Conservation (phyloP, 1,140 invertebrate species). For the Mycetomoellerius zeteki region DNA sequence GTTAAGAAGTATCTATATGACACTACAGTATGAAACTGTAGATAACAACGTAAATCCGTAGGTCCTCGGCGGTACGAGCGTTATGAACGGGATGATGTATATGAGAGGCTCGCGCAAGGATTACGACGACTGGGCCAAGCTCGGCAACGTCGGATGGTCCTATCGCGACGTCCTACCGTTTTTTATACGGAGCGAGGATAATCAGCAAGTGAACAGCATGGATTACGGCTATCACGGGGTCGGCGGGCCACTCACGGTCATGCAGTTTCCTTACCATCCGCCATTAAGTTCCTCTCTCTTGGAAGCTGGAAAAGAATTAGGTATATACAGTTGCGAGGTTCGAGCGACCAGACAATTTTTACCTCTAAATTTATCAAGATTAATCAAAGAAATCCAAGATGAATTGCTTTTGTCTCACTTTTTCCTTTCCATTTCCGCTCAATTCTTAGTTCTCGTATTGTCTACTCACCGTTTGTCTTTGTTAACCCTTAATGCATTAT, state of each 20-base stretch:
- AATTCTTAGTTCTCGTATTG: no score
- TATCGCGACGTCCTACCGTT: slow-evolving; percentile 96
- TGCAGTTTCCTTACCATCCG: slow-evolving; percentile 95
- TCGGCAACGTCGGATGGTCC: slow-evolving; percentile 96
- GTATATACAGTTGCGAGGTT: slow-evolving; percentile 78
- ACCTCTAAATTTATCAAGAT: not conserved
- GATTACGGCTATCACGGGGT: slow-evolving; percentile 92
- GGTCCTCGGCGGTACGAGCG: slow-evolving; percentile 96
- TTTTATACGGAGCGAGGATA: slow-evolving; percentile 95
- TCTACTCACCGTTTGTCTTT: no score
- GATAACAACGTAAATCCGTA: slow-evolving; percentile 76
- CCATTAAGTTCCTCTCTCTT: slow-evolving; percentile 94
- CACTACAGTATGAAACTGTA: not conserved
- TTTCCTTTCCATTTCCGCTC: not conserved
- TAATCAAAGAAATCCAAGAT: not conserved
- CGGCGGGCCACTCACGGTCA: slow-evolving; percentile 93
- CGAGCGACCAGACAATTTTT: not conserved
- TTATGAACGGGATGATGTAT: slow-evolving; percentile 99
- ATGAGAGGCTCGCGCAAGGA: slow-evolving; percentile 96
- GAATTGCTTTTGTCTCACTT: not conserved
- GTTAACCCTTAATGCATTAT: no score
- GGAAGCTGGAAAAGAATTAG: slow-evolving; percentile 93
- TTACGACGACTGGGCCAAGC: slow-evolving; percentile 95
- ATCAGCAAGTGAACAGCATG: slow-evolving; percentile 91
- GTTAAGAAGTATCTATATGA: not conserved